Conservation (phyloP, 2,797 vertebrate species). For the Muraenolepis orangiensis region DNA sequence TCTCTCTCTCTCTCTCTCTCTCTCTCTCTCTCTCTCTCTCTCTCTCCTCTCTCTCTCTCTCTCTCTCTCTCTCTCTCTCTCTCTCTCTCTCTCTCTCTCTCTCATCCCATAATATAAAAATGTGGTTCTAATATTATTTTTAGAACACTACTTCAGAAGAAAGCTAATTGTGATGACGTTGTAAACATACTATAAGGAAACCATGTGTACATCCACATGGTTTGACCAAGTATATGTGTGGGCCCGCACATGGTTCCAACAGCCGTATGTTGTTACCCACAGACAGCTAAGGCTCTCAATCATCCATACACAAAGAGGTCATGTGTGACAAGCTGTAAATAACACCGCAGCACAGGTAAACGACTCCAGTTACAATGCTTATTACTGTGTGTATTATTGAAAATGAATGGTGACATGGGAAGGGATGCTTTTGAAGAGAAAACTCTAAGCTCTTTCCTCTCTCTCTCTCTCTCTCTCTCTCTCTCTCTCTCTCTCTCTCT, state of each 20-base stretch:
- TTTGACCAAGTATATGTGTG: not conserved
- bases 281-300: not conserved
- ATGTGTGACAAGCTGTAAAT: not conserved
- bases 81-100: not conserved
- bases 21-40: not conserved
- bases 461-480: not conserved
- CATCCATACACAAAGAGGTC: not conserved
- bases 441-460: not conserved
- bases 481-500: not conserved
- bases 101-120: no score
- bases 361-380: not conserved
- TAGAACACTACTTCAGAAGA: not conserved
- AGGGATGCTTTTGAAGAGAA: not conserved
- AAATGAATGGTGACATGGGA: not conserved
- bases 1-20: constrained; percentile 4
- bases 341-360: not conserved
- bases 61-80: not conserved
- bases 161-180: not conserved
- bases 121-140: no score
- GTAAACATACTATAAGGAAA: no score
- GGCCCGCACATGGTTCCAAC: not conserved
- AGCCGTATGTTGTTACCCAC: not conserved
- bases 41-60: not conserved
- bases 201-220: not conserved
- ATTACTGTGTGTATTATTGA: not conserved